Conservation (phyloP, 2,797 vertebrate genomes). For the Mormyrus hasselquistii region DNA sequence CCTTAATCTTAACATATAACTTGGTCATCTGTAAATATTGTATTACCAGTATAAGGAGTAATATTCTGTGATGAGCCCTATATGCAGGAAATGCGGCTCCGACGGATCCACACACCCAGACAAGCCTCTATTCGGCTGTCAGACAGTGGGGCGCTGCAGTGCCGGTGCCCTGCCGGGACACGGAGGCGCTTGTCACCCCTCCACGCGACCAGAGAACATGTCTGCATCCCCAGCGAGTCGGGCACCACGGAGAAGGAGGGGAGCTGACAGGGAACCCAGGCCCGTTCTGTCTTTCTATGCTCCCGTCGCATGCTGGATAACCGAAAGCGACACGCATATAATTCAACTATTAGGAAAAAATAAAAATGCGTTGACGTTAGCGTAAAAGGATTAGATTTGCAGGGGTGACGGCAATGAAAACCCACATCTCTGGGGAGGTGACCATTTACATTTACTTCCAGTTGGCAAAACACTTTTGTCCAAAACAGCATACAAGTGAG, state of each 20-base stretch:
- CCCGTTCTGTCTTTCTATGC: constrained; percentile 27
- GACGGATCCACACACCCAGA: not conserved
- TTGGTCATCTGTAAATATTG: not conserved
- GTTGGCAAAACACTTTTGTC: not conserved
- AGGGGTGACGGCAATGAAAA: constrained; percentile 4
- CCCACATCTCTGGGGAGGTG: not conserved
- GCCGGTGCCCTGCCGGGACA: not conserved
- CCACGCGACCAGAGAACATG: not conserved
- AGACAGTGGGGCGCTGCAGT: not conserved
- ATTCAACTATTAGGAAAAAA: constrained; percentile 36
- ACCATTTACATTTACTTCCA: not conserved
- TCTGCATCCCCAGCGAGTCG: not conserved
- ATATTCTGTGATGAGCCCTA: not conserved
- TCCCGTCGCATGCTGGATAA: constrained; percentile 22
- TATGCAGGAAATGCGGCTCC: no score
- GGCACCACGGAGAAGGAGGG: not conserved
- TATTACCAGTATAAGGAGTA: not conserved
- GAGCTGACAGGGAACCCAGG: not conserved
- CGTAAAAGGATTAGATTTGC: constrained; percentile 29
- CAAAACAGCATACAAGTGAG: not conserved
- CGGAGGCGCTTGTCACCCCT: not conserved
- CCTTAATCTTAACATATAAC: not conserved
- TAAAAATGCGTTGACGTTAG: constrained; percentile 25
- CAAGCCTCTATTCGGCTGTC: not conserved
- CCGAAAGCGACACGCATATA: constrained; percentile 41